Percentiles rank a stretch among this genome's conserved stretches.
Evolutionary conservation across 2,888 invertebrate genomes (phyloP).

Genomic region (Drosophila hawaiiensis): DNA sequence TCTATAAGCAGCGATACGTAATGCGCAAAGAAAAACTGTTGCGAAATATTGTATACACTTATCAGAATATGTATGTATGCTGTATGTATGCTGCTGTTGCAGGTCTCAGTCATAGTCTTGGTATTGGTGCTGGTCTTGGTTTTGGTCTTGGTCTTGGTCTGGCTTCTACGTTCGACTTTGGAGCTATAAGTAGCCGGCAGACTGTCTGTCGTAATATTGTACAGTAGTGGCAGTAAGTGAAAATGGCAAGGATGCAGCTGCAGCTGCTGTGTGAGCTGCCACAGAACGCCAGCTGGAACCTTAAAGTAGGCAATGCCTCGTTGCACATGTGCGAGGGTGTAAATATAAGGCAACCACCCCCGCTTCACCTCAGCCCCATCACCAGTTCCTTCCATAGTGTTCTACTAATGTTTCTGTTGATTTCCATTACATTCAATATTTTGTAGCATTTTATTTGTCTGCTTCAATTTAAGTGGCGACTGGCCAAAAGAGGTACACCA

Average conservation of each 20-base stretch:
- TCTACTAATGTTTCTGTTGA: conserved; percentile 34
- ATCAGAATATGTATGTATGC: conserved; percentile 13
- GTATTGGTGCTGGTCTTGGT: neutral
- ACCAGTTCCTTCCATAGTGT: neutral
- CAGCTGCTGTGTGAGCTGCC: conserved; percentile 31
- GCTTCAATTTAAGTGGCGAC: conserved; percentile 43
- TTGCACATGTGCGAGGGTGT: conserved; percentile 53
- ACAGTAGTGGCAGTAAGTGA: conserved; percentile 45
- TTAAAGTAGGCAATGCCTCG: conserved; percentile 53
- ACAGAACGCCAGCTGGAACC: conserved; percentile 34
- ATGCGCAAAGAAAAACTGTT: conserved; percentile 54
- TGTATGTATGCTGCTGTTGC: neutral
- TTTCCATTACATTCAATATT: conserved; percentile 63
- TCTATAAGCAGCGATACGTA: conserved; percentile 73
- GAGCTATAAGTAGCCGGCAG: conserved; percentile 68
- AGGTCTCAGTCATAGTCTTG: neutral
- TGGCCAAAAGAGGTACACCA: conserved; percentile 14
- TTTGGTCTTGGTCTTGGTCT: conserved; percentile 43
- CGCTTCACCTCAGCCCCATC: neutral
- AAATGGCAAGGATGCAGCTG: conserved; percentile 44
- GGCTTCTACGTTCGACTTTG: conserved; percentile 50
- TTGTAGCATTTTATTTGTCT: conserved; percentile 68
- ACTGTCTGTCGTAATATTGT: conserved; percentile 67
- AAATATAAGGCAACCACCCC: neutral
- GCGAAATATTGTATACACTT: conserved; percentile 58